Evolutionary conservation across 2,797 vertebrate species (phyloP).

Genomic region (Petrocephalus sullivani): DNA sequence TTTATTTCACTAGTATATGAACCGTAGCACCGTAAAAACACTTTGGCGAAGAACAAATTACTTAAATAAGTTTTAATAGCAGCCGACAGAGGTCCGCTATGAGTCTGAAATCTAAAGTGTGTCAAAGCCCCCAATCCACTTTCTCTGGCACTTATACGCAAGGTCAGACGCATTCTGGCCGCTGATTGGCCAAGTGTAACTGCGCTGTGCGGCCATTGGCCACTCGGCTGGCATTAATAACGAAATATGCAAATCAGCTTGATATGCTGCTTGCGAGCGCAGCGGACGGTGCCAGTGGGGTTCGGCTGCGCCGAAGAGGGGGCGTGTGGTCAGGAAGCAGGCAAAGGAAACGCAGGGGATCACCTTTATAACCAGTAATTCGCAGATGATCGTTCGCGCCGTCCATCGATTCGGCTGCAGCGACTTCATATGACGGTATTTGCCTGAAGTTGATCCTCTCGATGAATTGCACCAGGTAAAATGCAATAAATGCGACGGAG

Average conservation of each 20-base stretch:
- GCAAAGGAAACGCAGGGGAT: not conserved
- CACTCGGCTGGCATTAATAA: slow-evolving; percentile 27
- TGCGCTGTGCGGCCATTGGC: slow-evolving; percentile 23
- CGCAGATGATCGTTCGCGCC: not conserved
- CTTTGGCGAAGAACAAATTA: not conserved
- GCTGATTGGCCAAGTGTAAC: slow-evolving; percentile 2
- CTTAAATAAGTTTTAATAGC: not conserved
- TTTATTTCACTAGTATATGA: not conserved
- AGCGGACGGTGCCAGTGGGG: slow-evolving; percentile 21
- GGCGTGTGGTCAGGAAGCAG: slow-evolving; percentile 26
- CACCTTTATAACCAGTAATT: slow-evolving; percentile 4
- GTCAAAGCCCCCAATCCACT: not conserved
- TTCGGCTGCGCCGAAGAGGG: slow-evolving; percentile 26
- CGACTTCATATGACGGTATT: slow-evolving; percentile 25
- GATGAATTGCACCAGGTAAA: slow-evolving; percentile 60
- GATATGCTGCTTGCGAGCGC: slow-evolving; percentile 22
- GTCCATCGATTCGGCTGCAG: slow-evolving; percentile 3
- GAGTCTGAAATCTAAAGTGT: not conserved
- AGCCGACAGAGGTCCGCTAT: not conserved
- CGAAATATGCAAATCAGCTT: slow-evolving; percentile 26
- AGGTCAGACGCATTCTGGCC: not conserved
- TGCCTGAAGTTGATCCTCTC: slow-evolving; percentile 1
- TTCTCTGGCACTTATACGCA: not conserved
- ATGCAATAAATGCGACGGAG: not conserved
- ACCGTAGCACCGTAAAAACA: not conserved